A percentile compares a stretch with the other conserved stretches of the same genome.
These are phyloP conservation scores for Zapornia atra DNA, from an alignment of 2,113 vertebrate species.

Conservation along the genomic window DNA sequence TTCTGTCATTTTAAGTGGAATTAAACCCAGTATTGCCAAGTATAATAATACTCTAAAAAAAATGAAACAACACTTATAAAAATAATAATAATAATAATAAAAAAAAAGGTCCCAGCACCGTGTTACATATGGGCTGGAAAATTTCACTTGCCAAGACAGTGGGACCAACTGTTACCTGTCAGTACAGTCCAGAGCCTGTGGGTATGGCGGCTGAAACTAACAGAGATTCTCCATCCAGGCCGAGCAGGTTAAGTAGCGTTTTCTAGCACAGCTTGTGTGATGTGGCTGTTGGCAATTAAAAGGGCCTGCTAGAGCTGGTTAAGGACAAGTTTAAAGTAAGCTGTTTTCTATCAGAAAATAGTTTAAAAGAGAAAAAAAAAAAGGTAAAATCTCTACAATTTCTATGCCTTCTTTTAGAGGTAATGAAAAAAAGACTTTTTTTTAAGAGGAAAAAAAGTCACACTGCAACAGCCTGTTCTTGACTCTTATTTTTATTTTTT, in stretches of 20 bases:
- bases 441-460: neutral
- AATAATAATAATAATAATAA: neutral
- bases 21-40: slow-evolving; percentile 74
- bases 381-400: neutral
- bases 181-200: neutral
- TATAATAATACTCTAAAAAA: slow-evolving; percentile 55
- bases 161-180: neutral
- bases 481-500: neutral
- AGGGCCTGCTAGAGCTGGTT: neutral
- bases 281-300: neutral
- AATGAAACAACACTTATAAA: neutral
- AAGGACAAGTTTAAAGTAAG: neutral
- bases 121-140: neutral
- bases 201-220: neutral
- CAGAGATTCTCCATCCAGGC: neutral
- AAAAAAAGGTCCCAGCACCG: neutral
- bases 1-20: slow-evolving; percentile 79
- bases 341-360: neutral
- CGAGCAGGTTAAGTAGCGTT: neutral
- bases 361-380: neutral
- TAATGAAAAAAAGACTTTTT: neutral
- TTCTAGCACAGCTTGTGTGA: neutral
- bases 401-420: neutral
- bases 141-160: neutral
- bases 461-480: neutral